phyloP scores from a whole-genome alignment of 2,113 vertebrate species.

The Apus apus region DNA sequence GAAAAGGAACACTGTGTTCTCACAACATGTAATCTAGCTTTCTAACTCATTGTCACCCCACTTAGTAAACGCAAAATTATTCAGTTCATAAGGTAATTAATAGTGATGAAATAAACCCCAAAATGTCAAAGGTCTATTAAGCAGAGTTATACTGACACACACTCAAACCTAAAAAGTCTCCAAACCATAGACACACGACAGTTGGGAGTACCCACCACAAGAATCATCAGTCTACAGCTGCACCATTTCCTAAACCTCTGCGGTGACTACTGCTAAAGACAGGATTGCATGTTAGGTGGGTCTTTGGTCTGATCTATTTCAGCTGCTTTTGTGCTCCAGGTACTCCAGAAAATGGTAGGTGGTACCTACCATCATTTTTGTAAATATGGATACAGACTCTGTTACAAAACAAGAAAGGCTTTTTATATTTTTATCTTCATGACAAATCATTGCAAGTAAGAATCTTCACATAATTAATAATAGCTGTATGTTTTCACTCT shows the following conservation, averaged over 20 bases:
- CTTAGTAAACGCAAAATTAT: not conserved
- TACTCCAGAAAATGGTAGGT: not conserved
- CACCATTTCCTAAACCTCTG: not conserved
- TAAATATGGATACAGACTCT: not conserved
- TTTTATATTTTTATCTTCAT: not conserved
- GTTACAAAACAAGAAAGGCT: not conserved
- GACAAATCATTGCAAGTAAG: not conserved
- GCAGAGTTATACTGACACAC: not conserved
- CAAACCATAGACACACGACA: not conserved
- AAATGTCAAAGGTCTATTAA: not conserved
- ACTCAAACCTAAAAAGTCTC: not conserved
- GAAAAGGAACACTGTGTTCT: not conserved
- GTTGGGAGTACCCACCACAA: not conserved
- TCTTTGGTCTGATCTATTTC: not conserved
- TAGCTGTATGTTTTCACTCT: not conserved
- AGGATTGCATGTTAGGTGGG: not conserved
- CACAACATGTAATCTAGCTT: not conserved
- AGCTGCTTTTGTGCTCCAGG: not conserved
- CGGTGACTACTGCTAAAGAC: not conserved
- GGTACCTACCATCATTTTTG: not conserved
- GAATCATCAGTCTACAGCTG: not conserved
- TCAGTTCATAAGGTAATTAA: not conserved
- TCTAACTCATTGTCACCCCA: not conserved
- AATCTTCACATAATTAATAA: not conserved
- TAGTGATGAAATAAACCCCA: not conserved